A percentile compares a stretch with the other conserved stretches of the same genome.
Conservation (phyloP, 2,113 vertebrate species). For the Myrmophylax atrothorax region DNA sequence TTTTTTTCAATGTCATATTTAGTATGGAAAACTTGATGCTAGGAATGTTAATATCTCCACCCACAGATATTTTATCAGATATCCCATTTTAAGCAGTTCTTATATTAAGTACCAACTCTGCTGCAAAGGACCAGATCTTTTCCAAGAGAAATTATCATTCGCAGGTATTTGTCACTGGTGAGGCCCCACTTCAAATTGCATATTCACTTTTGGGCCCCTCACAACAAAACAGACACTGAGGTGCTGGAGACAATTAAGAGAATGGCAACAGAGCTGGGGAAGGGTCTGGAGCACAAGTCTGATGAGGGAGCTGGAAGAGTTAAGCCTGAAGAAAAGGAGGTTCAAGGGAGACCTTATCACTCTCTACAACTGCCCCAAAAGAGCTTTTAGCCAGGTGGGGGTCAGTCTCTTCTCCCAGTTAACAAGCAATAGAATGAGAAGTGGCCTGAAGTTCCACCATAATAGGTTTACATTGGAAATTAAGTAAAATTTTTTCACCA, state of each 20-base stretch:
- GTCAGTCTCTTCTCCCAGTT: not conserved
- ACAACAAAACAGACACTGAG: not conserved
- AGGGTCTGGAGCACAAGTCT: not conserved
- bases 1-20: not conserved
- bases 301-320: rapidly evolving
- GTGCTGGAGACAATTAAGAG: not conserved
- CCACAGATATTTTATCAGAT: not conserved
- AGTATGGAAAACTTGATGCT: not conserved
- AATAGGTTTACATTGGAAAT: not conserved
- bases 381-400: not conserved
- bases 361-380: not conserved
- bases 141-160: too few relatives aligned
- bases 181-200: not conserved
- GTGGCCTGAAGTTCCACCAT: not conserved
- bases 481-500: not conserved
- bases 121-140: not conserved
- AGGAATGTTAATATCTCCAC: not conserved
- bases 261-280: not conserved
- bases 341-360: not conserved
- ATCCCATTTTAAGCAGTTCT: not conserved
- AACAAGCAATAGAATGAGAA: not conserved
- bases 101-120: not conserved
- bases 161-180: not conserved
- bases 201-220: not conserved
- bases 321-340: not conserved